Evolutionary conservation across 2,797 vertebrate species (phyloP).

Genomic region (Pantherophis vulpinus): DNA sequence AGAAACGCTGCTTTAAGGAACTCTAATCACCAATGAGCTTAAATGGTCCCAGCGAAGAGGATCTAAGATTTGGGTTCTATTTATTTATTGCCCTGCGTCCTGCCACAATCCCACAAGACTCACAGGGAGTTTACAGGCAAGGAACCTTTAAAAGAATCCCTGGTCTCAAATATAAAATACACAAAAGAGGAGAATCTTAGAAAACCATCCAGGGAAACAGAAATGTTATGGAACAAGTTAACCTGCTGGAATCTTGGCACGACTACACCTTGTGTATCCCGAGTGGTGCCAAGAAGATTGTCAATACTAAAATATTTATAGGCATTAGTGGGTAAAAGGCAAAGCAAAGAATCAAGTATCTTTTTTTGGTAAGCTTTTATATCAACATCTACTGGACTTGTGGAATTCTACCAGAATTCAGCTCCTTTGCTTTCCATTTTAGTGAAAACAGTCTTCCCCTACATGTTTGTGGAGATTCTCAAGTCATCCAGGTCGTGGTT

Average conservation of each 20-base stretch:
- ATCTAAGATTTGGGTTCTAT: constrained; percentile 8
- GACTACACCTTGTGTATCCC: neutral
- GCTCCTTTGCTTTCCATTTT: neutral
- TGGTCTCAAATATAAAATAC: neutral
- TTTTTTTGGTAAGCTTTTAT: neutral
- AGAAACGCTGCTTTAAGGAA: neutral
- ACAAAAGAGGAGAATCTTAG: neutral
- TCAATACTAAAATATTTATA: neutral
- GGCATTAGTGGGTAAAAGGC: neutral
- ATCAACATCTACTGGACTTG: neutral
- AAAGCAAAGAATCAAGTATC: neutral
- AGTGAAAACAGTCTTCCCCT: neutral
- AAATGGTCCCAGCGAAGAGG: neutral
- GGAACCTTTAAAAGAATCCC: neutral
- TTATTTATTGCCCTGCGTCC: neutral
- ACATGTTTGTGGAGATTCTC: too few relatives aligned
- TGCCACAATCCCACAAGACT: neutral
- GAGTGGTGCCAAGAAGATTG: neutral
- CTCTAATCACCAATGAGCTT: neutral
- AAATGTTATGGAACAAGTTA: neutral
- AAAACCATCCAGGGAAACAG: neutral
- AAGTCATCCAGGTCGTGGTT: too few relatives aligned
- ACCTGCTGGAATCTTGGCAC: neutral
- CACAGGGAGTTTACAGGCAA: neutral
- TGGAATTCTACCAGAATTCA: neutral